Percentiles rank a stretch among this genome's conserved stretches.
phyloP scores from a whole-genome alignment of 1,140 invertebrate species.

The Tetragonula clypearis region DNA sequence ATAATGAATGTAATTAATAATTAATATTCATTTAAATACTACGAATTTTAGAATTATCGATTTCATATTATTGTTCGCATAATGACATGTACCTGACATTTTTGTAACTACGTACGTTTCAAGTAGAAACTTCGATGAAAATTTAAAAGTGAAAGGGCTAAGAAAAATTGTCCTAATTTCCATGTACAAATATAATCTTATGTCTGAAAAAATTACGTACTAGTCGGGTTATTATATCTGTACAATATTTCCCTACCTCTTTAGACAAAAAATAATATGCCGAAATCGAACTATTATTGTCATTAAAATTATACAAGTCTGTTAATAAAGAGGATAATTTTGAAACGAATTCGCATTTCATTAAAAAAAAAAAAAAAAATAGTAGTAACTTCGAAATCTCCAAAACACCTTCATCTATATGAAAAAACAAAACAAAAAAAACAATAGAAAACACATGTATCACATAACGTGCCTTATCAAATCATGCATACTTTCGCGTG shows the following conservation, averaged over 20 bases:
- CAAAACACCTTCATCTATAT: no score
- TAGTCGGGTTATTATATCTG: background rate
- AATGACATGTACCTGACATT: conserved; percentile 4
- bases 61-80: background rate
- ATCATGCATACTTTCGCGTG: no score
- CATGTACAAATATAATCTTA: background rate
- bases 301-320: background rate
- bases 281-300: background rate
- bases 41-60: background rate
- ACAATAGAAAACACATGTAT: no score
- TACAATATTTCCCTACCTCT: background rate
- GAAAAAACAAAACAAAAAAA: no score
- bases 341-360: background rate
- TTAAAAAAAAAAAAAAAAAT: no score
- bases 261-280: background rate
- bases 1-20: background rate
- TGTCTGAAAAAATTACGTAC: background rate
- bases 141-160: background rate
- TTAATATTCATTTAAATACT: background rate
- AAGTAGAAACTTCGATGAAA: background rate
- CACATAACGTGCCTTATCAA: no score
- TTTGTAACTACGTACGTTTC: background rate
- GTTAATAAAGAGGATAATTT: background rate
- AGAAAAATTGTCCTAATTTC: background rate
- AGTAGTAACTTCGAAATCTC: no score